Evolutionary conservation across 2,113 vertebrate species (phyloP), one percentile per base, ranked within the genome.

Genomic region (Saguinus imperator): DNA sequence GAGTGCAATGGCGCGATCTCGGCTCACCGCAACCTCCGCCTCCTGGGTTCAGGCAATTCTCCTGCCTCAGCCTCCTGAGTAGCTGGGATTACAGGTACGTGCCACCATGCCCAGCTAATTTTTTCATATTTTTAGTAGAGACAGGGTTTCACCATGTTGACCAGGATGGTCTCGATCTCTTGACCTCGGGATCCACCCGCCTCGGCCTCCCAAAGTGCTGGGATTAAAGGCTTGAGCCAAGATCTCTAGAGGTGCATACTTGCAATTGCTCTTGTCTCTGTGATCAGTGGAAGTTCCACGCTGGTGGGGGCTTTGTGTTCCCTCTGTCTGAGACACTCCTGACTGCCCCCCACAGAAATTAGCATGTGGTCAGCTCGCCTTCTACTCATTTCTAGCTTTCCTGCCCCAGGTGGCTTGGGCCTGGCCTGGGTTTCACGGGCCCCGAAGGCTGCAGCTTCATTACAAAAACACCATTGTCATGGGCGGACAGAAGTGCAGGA

Each of bases 351-450:
- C 48, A 45, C 10, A 21, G 45, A 66, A 79, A 50, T 35, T 2
- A 4, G 23, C 12, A 37, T 1, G 0, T 1, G 0, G 21, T 8
- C 18, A 4, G 8, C 55, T 83, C 27, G 50, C 16, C 35, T 45
- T 43, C 50, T 58, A 1, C 58, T 89, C n/a, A 0, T 45, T 37
- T 94, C 76, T 70, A 72, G 5, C 6, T 79, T 52, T 79, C n/a
- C 70, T 93, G 13, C 55, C 58, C 68, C 40, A 64, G 11, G 43
- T 17, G 50, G 10, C 55, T 75, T 14, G 12, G 45, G 64, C 37
- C 25, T 43, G 43, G n/a, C n/a, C 37, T 23, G 55, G 16, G 43
- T 23, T 43, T 14, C 17, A 57, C 10, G 5, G 3, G 75, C 13
- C 20, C 61, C 35, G 6, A 0, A 14, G 58, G 27, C 45, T 66